Percentiles rank a stretch among this genome's conserved stretches.
phyloP scores from a whole-genome alignment of 2,888 invertebrate genomes.

The Cheiracanthium punctorium region DNA sequence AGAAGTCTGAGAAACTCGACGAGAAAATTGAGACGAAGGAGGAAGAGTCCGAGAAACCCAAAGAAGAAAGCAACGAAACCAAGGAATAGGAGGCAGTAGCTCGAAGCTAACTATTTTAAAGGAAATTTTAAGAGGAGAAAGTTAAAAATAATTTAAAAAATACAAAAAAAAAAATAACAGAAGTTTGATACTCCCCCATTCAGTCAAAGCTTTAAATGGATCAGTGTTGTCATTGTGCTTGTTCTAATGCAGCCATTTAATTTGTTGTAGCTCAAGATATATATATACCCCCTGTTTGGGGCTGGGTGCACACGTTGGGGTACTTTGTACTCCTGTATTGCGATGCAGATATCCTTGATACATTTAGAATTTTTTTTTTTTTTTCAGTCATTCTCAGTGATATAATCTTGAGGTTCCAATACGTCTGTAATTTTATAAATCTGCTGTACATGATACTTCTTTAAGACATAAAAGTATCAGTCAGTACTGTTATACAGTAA shows the following conservation, averaged over 20 bases:
- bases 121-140: slow-evolving; percentile 22
- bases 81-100: slow-evolving; percentile 50
- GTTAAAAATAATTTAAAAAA: too few species aligned
- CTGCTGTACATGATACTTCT: too few species aligned
- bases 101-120: background rate
- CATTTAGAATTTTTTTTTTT: too few species aligned
- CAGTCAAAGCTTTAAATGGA: slow-evolving; percentile 60
- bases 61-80: slow-evolving; percentile 52
- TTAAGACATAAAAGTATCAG: too few species aligned
- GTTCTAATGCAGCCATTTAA: slow-evolving; percentile 46
- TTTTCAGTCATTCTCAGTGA: too few species aligned
- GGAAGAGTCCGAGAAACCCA: slow-evolving; percentile 49
- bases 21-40: slow-evolving; percentile 45
- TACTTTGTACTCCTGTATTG: too few species aligned
- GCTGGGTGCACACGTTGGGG: too few species aligned
- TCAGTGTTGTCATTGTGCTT: slow-evolving; percentile 59
- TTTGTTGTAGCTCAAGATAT: slow-evolving; percentile 57
- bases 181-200: slow-evolving; percentile 19
- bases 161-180: background rate
- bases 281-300: too few species aligned
- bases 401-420: too few species aligned
- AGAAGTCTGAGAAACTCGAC: slow-evolving; percentile 51
- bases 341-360: too few species aligned
- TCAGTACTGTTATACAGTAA: too few species aligned
- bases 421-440: too few species aligned